Conservation (phyloP, 2,113 vertebrate genomes). For the Donacobius atricapilla region DNA sequence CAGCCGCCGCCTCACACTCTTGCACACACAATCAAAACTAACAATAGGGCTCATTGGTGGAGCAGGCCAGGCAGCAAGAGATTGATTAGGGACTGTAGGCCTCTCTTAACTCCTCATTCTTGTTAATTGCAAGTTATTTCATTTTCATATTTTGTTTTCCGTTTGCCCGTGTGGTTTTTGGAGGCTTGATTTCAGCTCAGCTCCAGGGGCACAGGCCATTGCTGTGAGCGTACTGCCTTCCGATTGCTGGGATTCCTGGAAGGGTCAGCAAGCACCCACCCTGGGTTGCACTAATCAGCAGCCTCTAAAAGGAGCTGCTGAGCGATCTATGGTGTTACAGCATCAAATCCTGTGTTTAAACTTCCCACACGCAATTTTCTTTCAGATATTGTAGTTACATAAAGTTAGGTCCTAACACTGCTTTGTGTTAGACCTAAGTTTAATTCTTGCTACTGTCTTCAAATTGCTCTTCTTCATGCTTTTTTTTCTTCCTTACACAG, state of each 20-base stretch:
- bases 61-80: constrained; percentile 22
- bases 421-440: background rate
- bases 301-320: background rate
- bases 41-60: constrained; percentile 40
- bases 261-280: background rate
- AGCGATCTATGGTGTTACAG: background rate
- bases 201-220: accelerated
- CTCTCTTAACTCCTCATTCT: constrained; percentile 41
- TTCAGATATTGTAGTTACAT: background rate
- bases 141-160: constrained; percentile 25
- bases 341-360: background rate
- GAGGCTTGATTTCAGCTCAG: background rate
- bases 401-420: background rate
- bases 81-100: constrained; percentile 45
- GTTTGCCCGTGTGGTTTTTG: background rate
- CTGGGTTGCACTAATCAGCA: background rate
- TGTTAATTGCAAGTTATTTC: constrained; percentile 55
- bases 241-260: background rate
- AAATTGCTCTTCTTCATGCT: background rate
- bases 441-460: background rate
- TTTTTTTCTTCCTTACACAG: background rate
- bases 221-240: background rate
- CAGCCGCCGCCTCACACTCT: background rate
- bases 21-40: constrained; percentile 52
- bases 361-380: background rate